Evolutionary conservation across 2,797 vertebrate species (phyloP), one percentile per base, ranked within the genome.

Genomic region (Molossus molossus): DNA sequence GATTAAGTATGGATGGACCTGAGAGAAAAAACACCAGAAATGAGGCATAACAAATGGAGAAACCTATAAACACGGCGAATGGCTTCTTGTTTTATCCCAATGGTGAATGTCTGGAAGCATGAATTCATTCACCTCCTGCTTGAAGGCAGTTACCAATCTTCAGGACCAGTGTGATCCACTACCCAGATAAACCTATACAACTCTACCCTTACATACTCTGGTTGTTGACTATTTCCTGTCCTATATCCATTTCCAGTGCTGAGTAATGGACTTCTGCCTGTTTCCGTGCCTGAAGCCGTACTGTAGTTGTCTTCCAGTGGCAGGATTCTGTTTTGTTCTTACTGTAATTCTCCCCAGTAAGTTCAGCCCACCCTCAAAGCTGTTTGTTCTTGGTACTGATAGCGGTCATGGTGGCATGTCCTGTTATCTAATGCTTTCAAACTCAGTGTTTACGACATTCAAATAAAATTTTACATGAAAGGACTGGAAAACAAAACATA

Each of bases 401-500:
- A 55, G 29, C 40, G 13, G 4, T 57, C 72, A 17, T 76, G 29
- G 21, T 95, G 29, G 10, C 10, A 6, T 79, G 57, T 4, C 12
- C 6, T 86, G 21, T 91, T 91, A 86, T 11, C 37, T 92, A 87
- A 67, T 57, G 40, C 9, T 73, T 96, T 83, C 50, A 92, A 77
- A 64, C 25, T 94, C 27, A 45, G 20, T 17, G 7, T 3, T 75
- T 86, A 29, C 37, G 40, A 53, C 23, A 55, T 76, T 80, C 21
- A 64, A 82, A 45, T 37, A 9, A 25, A 17, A 84, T 76, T 87
- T 76, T 89, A 77, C 25, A 69, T 79, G 21, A 76, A 60, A 96
- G 25, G 4, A 72, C 20, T 67, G 21, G 15, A 62, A 89, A 95
- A 75, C 20, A 15, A 89, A 87, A 27, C 50, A 23, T 77, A 58